A percentile compares a stretch with the other conserved stretches of the same genome.
These are phyloP conservation scores for Corythornis vintsioides DNA, from an alignment of 2,113 vertebrate species.

Conservation along the genomic window DNA sequence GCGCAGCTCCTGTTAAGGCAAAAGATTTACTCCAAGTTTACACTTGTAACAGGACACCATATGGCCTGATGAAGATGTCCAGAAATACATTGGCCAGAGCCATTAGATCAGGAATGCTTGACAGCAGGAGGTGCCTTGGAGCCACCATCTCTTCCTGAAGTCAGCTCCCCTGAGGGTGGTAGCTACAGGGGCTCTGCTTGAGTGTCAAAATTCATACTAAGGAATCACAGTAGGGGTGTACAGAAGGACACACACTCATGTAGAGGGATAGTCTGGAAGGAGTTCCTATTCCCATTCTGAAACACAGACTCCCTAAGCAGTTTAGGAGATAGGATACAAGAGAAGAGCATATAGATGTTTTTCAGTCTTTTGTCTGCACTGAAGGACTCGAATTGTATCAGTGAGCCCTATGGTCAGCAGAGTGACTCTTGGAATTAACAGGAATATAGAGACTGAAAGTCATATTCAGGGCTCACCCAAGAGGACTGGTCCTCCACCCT, in stretches of 20 bases:
- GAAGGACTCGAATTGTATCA: neutral
- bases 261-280: neutral
- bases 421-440: neutral
- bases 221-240: neutral
- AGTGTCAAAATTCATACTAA: neutral
- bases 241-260: neutral
- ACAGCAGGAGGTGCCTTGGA: neutral
- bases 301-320: neutral
- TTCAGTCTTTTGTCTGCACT: neutral
- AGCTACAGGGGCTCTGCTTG: neutral
- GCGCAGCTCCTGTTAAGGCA: slow-evolving; percentile 16
- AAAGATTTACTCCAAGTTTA: slow-evolving; percentile 16
- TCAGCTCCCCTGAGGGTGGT: neutral
- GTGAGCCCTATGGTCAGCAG: neutral
- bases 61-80: neutral
- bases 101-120: neutral
- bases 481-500: neutral
- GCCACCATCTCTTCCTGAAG: neutral
- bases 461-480: neutral
- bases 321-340: neutral
- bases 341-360: neutral
- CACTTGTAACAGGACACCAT: neutral
- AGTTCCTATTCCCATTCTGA: neutral
- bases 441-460: neutral
- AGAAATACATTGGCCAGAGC: slow-evolving; percentile 25